Evolutionary conservation across 2,888 invertebrate species (phyloP).

Genomic region (Agrotis ipsilon): DNA sequence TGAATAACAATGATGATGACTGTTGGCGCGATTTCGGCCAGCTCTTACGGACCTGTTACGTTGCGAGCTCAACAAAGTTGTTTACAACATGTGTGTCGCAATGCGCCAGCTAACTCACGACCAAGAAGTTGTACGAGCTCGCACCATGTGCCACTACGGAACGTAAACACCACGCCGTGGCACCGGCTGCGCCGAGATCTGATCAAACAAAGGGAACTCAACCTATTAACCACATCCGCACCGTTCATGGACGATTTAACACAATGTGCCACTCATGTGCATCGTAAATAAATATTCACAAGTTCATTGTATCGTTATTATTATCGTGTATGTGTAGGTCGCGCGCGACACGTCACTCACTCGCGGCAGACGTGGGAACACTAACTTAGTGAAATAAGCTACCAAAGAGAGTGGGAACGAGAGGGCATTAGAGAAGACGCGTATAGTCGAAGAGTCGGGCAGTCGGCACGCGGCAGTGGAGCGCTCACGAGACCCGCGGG

Average conservation of each 20-base stretch:
- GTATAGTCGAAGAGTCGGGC: constrained; percentile 63
- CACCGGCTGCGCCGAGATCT: constrained; percentile 70
- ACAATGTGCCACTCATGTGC: constrained; percentile 70
- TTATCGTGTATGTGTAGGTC: constrained; percentile 65
- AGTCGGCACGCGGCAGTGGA: constrained; percentile 59
- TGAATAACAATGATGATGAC: constrained; percentile 21
- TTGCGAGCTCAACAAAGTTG: constrained; percentile 67
- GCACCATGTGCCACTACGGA: constrained; percentile 74
- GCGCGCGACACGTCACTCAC: constrained; percentile 81
- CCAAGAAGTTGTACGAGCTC: constrained; percentile 66
- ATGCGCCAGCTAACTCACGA: constrained; percentile 74
- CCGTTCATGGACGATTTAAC: constrained; percentile 68
- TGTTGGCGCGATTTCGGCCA: constrained; percentile 33
- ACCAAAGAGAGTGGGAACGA: constrained; percentile 81
- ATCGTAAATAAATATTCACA: constrained; percentile 75
- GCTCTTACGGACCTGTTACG: constrained; percentile 35
- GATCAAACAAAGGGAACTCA: constrained; percentile 60
- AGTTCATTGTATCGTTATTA: constrained; percentile 76
- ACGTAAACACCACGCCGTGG: constrained; percentile 79
- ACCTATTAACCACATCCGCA: constrained; percentile 64
- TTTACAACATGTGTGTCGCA: constrained; percentile 80
- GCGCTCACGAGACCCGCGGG: constrained; percentile 58
- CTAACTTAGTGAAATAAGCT: constrained; percentile 82
- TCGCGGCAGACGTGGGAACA: constrained; percentile 79
- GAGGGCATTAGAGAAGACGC: constrained; percentile 76